Conservation (phyloP, 35 echinoderm and acorn worm species). For the Ophiothrix spiculata region DNA sequence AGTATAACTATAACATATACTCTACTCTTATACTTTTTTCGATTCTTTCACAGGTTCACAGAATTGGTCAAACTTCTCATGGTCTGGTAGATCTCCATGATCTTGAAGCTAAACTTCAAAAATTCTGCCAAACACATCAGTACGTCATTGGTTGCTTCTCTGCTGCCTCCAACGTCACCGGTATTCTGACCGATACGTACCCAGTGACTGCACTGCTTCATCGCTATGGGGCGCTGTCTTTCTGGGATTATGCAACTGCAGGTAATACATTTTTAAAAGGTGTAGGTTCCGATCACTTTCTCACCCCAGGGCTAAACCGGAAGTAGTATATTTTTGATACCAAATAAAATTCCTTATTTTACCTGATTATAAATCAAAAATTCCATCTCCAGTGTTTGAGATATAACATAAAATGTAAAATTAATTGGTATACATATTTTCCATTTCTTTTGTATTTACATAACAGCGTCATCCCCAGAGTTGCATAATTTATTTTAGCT, state of each 20-base stretch:
- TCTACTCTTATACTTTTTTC: too few species aligned
- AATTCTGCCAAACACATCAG: constrained; percentile 39
- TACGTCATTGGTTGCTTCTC: constrained; percentile 81
- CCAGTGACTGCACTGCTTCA: constrained; percentile 67
- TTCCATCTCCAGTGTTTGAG: too few species aligned
- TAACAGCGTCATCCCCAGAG: too few species aligned
- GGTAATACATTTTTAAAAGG: neutral
- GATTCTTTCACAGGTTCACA: constrained; percentile 52
- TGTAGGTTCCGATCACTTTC: neutral
- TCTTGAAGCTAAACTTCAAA: constrained; percentile 69
- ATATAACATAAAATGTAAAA: too few species aligned
- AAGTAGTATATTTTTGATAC: too few species aligned
- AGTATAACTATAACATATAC: too few species aligned
- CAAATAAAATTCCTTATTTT: too few species aligned
- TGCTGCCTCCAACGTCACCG: constrained; percentile 95
- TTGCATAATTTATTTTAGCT: neutral
- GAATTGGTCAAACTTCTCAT: constrained; percentile 54
- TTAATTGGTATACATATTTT: too few species aligned
- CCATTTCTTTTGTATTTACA: too few species aligned
- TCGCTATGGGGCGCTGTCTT: constrained; percentile 78
- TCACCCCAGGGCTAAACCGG: too few species aligned
- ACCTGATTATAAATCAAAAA: too few species aligned
- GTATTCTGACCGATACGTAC: constrained; percentile 78
- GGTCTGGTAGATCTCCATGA: constrained; percentile 75
- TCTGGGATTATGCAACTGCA: constrained; percentile 98